phyloP scores from a whole-genome alignment of 2,888 invertebrate species.

The Cheiracanthium punctorium region DNA sequence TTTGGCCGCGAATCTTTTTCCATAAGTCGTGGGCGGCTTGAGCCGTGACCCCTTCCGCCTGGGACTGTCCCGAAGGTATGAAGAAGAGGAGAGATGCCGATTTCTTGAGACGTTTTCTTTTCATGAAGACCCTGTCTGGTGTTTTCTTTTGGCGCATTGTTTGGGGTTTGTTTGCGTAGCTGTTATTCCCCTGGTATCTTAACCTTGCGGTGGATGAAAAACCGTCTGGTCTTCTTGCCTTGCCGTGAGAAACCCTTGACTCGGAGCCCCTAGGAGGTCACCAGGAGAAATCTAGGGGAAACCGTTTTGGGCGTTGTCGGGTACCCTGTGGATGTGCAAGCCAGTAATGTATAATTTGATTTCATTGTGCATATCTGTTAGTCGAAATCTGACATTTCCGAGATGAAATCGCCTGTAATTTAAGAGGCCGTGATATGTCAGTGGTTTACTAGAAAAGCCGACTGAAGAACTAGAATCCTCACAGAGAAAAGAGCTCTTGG shows the following conservation, averaged over 20 bases:
- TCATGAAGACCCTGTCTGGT: neutral
- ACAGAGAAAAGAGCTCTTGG: too few species aligned
- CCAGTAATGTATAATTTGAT: too few species aligned
- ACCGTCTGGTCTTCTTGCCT: slow-evolving; percentile 16
- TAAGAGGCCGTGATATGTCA: too few species aligned
- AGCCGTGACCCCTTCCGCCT: slow-evolving; percentile 55
- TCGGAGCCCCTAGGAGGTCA: slow-evolving; percentile 46
- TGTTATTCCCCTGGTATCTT: slow-evolving; percentile 36
- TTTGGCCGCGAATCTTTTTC: slow-evolving; percentile 52
- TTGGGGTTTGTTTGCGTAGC: slow-evolving; percentile 67
- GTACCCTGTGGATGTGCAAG: too few species aligned
- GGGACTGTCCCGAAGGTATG: slow-evolving; percentile 11
- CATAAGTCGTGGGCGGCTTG: slow-evolving; percentile 53
- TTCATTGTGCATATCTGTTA: too few species aligned
- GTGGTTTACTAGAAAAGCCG: too few species aligned
- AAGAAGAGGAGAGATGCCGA: slow-evolving; percentile 4
- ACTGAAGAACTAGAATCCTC: too few species aligned
- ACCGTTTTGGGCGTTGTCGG: neutral
- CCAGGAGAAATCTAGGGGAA: slow-evolving; percentile 22
- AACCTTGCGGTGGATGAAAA: neutral
- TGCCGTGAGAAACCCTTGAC: slow-evolving; percentile 68
- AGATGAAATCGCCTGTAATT: too few species aligned
- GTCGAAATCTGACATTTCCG: too few species aligned
- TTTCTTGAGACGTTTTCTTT: slow-evolving; percentile 32
- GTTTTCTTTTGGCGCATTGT: slow-evolving; percentile 47